These are phyloP conservation scores for Candidula unifasciata DNA, from an alignment of 2,888 invertebrate species.

Conservation along the genomic window DNA sequence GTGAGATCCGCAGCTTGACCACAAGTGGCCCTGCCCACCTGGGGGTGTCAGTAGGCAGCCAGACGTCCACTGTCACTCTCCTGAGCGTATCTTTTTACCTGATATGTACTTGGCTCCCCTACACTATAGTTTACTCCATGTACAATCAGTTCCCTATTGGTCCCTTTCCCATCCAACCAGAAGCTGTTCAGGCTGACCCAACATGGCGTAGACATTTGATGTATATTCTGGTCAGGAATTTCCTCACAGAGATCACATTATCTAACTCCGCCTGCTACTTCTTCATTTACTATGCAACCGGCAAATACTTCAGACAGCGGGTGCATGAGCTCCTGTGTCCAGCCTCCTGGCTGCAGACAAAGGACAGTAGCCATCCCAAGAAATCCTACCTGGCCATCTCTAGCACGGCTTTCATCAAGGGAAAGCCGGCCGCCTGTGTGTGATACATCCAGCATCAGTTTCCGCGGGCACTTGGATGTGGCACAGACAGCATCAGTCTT, in stretches of 20 bases:
- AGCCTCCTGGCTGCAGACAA: constrained; percentile 35
- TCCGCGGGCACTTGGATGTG: no score
- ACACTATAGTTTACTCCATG: constrained; percentile 74
- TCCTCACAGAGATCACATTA: constrained; percentile 73
- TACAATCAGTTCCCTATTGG: constrained; percentile 67
- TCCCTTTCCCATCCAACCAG: constrained; percentile 56
- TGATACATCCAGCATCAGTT: constrained; percentile 10
- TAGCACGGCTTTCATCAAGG: constrained; percentile 27
- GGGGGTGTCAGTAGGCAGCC: constrained; percentile 56
- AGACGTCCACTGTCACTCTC: constrained; percentile 76
- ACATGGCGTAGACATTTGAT: constrained; percentile 72
- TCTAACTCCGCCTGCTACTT: constrained; percentile 77
- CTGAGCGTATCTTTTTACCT: constrained; percentile 77
- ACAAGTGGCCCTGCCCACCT: constrained; percentile 62
- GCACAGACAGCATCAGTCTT: no score
- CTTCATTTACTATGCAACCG: constrained; percentile 76
- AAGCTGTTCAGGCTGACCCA: constrained; percentile 64
- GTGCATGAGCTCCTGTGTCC: constrained; percentile 61
- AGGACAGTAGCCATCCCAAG: constrained; percentile 2
- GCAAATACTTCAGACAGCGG: constrained; percentile 73
- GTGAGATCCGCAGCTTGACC: constrained; percentile 72
- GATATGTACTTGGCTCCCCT: constrained; percentile 76
- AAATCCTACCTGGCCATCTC: constrained; percentile 52
- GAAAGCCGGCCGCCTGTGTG: constrained; percentile 44
- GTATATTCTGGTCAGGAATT: constrained; percentile 68